phyloP scores from a whole-genome alignment of 2,113 vertebrate species.

The Peromyscus maniculatus region DNA sequence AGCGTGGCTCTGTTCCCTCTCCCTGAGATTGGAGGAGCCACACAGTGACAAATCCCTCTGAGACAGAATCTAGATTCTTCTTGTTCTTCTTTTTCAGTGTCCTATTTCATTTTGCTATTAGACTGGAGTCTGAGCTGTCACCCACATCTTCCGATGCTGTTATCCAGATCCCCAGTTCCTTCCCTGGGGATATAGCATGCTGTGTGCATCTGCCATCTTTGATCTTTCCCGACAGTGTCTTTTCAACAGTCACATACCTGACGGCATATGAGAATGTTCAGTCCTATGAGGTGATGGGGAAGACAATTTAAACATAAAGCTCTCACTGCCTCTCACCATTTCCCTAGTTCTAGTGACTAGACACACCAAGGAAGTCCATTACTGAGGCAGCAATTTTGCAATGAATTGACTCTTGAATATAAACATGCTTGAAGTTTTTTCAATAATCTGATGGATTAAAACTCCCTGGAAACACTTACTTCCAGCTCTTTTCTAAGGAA shows the following conservation, averaged over 20 bases:
- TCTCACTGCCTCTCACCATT: neutral
- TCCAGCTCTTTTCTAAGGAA: neutral
- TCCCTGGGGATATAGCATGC: neutral
- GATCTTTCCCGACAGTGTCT: neutral
- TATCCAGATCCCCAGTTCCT: neutral
- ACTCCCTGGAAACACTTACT: neutral
- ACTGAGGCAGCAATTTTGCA: neutral
- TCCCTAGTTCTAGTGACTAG: neutral
- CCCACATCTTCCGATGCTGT: neutral
- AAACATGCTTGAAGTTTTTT: neutral
- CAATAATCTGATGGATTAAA: neutral
- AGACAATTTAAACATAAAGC: neutral
- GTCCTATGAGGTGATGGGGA: neutral
- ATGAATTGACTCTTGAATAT: constrained; percentile 4
- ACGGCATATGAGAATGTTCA: neutral
- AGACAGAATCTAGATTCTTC: neutral
- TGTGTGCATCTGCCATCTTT: neutral
- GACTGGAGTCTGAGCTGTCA: neutral
- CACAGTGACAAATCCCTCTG: neutral
- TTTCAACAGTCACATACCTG: constrained; percentile 16
- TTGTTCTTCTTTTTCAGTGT: neutral
- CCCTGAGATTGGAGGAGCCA: neutral
- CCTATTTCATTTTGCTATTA: neutral
- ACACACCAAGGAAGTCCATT: neutral
- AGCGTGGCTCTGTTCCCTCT: neutral